A percentile compares a stretch with the other conserved stretches of the same genome.
These are phyloP conservation scores for Microcebus griseorufus DNA, from an alignment of 2,113 vertebrate genomes.

Conservation along the genomic window DNA sequence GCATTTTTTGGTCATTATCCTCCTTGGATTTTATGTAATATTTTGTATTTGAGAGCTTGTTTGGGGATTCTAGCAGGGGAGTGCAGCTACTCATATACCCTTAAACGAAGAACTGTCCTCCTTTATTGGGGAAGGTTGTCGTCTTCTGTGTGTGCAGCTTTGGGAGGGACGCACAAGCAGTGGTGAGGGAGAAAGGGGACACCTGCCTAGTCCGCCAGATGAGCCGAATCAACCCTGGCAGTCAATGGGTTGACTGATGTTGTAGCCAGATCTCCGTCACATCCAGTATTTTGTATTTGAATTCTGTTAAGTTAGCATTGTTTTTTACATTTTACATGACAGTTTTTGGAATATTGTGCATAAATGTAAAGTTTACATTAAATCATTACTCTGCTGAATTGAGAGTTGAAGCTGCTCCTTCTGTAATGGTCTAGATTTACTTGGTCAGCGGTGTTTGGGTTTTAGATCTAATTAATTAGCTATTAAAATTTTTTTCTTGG, in stretches of 20 bases:
- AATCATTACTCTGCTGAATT: neutral
- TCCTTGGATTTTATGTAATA: neutral
- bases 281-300: neutral
- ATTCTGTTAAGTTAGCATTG: neutral
- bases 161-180: no score
- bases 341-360: neutral
- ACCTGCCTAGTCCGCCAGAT: no score
- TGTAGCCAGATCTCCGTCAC: no score
- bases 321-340: conserved; percentile 27
- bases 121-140: no score
- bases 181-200: no score
- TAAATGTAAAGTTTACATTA: neutral
- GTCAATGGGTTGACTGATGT: no score
- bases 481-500: neutral
- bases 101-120: no score
- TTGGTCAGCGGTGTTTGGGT: neutral
- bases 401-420: neutral
- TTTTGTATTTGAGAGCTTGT: neutral
- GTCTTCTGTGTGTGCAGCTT: no score
- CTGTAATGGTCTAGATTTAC: neutral
- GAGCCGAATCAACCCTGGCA: no score
- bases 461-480: conserved; percentile 18
- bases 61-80: no score
- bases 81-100: no score
- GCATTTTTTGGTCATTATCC: neutral